Evolutionary conservation across 2,797 vertebrate genomes (phyloP).

Genomic region (Podargus strigoides): DNA sequence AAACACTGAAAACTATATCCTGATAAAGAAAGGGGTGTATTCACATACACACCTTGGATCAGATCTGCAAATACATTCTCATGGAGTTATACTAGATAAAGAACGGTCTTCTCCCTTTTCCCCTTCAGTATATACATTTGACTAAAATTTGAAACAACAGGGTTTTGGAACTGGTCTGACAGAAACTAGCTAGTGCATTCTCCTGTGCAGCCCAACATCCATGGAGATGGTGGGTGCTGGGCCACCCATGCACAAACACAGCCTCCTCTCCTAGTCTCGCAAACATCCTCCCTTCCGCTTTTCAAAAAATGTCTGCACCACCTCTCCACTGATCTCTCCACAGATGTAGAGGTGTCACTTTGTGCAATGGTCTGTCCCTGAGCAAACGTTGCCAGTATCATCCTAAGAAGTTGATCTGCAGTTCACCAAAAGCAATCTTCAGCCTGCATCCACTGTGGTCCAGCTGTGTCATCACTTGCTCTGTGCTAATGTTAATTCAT

Average conservation of each 20-base stretch:
- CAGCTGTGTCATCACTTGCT: neutral
- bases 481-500: neutral
- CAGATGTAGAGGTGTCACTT: neutral
- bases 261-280: neutral
- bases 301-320: neutral
- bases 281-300: neutral
- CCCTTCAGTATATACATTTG: no score
- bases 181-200: neutral
- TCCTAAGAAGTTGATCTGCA: neutral
- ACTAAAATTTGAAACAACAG: neutral
- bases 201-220: neutral
- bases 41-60: neutral
- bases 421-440: neutral
- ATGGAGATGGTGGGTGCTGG: neutral
- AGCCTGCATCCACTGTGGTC: rapidly evolving
- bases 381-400: neutral
- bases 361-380: neutral
- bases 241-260: neutral
- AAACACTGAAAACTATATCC: neutral
- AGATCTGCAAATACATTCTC: neutral
- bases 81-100: neutral
- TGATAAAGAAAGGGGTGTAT: neutral
- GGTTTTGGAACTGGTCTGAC: neutral
- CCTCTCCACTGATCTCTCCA: neutral
- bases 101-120: neutral